Conservation (phyloP, 2,797 vertebrate genomes). For the Simalia tracyae region DNA sequence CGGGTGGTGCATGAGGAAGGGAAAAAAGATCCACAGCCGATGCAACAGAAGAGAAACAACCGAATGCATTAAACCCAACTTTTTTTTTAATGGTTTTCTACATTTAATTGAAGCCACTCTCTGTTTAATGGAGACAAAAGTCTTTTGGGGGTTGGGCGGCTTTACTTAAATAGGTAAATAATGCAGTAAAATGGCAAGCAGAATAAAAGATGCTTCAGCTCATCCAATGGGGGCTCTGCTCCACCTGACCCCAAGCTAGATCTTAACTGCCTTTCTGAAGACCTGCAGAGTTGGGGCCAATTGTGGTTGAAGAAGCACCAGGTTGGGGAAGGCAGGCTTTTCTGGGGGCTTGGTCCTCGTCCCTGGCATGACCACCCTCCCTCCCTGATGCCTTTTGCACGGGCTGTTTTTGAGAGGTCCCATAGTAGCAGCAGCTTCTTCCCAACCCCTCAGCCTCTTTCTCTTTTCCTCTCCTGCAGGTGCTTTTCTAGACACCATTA, state of each 20-base stretch:
- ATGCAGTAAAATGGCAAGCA: background rate
- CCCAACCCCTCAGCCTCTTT: background rate
- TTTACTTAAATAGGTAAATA: background rate
- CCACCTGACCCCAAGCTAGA: too few species aligned
- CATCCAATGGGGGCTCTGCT: too few species aligned
- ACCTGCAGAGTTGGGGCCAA: too few species aligned
- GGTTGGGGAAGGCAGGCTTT: too few species aligned
- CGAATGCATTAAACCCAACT: background rate
- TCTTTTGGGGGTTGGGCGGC: background rate
- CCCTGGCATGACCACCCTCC: background rate
- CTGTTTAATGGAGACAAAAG: background rate
- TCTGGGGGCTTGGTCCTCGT: too few species aligned
- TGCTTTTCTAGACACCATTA: slow-evolving; percentile 62
- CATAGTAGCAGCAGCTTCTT: too few species aligned
- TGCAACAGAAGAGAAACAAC: background rate
- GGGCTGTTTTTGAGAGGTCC: background rate
- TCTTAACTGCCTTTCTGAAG: too few species aligned
- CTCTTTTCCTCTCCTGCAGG: background rate
- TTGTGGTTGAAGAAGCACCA: too few species aligned
- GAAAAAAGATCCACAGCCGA: background rate
- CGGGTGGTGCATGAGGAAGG: background rate
- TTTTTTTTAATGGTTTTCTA: background rate
- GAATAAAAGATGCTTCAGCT: background rate
- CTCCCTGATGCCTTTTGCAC: background rate
- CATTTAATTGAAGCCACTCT: background rate